These are phyloP conservation scores for Sminthurides aquaticus DNA, from an alignment of 2,888 invertebrate genomes.

Conservation along the genomic window DNA sequence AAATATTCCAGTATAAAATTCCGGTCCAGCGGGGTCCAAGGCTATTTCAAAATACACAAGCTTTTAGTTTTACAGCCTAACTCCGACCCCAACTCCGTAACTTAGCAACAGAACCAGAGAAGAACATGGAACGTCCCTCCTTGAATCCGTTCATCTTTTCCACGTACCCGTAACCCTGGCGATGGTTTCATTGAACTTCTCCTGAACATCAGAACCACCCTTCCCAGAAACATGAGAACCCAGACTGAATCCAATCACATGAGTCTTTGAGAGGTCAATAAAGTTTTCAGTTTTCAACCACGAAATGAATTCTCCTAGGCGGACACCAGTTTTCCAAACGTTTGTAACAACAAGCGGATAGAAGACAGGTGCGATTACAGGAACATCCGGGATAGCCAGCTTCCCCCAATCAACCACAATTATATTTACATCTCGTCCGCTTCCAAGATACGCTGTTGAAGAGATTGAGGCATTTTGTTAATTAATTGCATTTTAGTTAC, in stretches of 20 bases:
- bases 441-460: conserved; percentile 3
- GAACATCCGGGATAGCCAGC: conserved; percentile 16
- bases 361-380: conserved; percentile 17
- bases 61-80: neutral
- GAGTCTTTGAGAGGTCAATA: neutral
- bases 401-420: conserved; percentile 13
- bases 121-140: neutral
- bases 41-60: conserved; percentile 5
- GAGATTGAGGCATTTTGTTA: neutral
- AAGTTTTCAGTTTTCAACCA: conserved; percentile 8
- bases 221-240: conserved; percentile 20
- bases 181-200: conserved; percentile 3
- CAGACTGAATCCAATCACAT: conserved; percentile 19
- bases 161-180: conserved; percentile 12
- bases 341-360: conserved; percentile 19
- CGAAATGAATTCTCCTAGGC: conserved; percentile 19
- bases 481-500: neutral
- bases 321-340: conserved; percentile 16
- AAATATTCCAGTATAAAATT: conserved; percentile 20
- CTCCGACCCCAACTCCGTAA: neutral
- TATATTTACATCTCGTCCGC: neutral
- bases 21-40: conserved; percentile 19
- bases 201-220: conserved; percentile 9
- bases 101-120: neutral
- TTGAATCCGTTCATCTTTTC: neutral